Conservation (phyloP, 2,797 vertebrate genomes). For the Sylvilagus floridanus region DNA sequence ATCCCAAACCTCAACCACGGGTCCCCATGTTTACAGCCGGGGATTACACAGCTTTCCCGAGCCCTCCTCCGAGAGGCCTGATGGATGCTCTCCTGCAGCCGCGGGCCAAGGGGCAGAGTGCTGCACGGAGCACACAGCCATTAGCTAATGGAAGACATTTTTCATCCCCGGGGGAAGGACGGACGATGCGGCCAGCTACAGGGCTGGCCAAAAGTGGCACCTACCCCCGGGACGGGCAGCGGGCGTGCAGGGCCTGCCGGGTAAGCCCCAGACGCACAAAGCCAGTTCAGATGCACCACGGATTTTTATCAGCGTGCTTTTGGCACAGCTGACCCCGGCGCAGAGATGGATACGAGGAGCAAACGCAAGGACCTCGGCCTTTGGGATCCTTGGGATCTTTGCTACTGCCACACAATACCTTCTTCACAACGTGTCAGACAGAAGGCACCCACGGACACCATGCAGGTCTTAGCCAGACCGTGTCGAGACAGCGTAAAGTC, state of each 20-base stretch:
- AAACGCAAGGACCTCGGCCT: not conserved
- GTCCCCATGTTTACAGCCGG: constrained; percentile 77
- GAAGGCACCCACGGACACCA: no score
- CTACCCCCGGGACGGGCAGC: constrained; percentile 57
- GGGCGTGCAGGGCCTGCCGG: constrained; percentile 35
- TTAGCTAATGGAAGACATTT: constrained; percentile 85
- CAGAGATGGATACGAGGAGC: constrained; percentile 23
- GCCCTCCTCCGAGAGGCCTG: constrained; percentile 82
- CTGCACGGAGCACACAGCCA: constrained; percentile 73
- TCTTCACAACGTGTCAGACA: no score
- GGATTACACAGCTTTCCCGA: constrained; percentile 78
- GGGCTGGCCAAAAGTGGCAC: constrained; percentile 80
- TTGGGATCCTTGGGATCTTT: not conserved
- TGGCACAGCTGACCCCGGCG: not conserved
- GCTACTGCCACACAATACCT: not conserved
- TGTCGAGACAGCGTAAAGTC: constrained; percentile 69
- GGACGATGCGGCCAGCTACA: constrained; percentile 80
- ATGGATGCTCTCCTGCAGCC: constrained; percentile 83
- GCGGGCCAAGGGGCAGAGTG: constrained; percentile 79
- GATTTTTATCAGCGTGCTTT: constrained; percentile 71
- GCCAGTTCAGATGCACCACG: constrained; percentile 35
- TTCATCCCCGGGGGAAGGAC: constrained; percentile 82
- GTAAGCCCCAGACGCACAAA: constrained; percentile 60
- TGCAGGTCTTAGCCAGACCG: constrained; percentile 35
- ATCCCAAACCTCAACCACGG: constrained; percentile 78